phyloP scores from a whole-genome alignment of 1,140 invertebrate genomes.

The Centruroides vittatus region DNA sequence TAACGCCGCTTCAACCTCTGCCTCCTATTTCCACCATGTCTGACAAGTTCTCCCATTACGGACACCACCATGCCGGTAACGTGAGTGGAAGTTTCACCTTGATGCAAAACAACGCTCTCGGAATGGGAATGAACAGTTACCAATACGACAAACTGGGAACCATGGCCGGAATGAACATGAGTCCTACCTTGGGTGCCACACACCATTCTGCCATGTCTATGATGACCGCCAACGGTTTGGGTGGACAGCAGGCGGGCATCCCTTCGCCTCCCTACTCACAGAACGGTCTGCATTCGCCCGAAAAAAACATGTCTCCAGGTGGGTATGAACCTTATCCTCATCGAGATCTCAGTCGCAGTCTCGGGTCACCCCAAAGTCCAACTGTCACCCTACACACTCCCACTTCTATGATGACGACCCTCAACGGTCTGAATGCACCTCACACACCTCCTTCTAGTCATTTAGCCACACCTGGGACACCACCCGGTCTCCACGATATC shows the following conservation, averaged over 20 bases:
- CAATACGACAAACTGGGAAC: conserved; percentile 39
- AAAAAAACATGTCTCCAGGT: conserved; percentile 51
- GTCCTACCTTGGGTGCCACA: conserved; percentile 50
- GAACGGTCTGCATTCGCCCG: conserved; percentile 40
- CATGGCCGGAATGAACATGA: conserved; percentile 40
- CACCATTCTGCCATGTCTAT: conserved; percentile 43
- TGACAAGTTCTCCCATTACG: conserved; percentile 44
- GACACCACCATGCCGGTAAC: conserved; percentile 35
- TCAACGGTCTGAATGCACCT: conserved; percentile 30
- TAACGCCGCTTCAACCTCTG: conserved; percentile 59
- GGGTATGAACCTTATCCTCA: conserved; percentile 43
- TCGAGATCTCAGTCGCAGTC: conserved; percentile 34
- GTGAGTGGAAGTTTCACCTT: conserved; percentile 57
- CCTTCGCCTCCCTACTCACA: conserved; percentile 65
- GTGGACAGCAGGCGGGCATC: conserved; percentile 9
- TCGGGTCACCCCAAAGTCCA: conserved; percentile 33
- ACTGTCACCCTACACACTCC: conserved; percentile 28
- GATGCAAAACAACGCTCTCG: conserved; percentile 66
- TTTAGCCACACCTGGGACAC: conserved; percentile 27
- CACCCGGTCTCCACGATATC: conserved; percentile 6
- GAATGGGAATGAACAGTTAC: conserved; percentile 13
- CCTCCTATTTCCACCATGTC: conserved; percentile 97
- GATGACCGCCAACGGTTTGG: conserved; percentile 44
- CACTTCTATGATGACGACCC: conserved; percentile 29
- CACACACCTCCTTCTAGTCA: conserved; percentile 38